Evolutionary conservation across 2,797 vertebrate genomes (phyloP).

Genomic region (Urosaurus nigricauda): DNA sequence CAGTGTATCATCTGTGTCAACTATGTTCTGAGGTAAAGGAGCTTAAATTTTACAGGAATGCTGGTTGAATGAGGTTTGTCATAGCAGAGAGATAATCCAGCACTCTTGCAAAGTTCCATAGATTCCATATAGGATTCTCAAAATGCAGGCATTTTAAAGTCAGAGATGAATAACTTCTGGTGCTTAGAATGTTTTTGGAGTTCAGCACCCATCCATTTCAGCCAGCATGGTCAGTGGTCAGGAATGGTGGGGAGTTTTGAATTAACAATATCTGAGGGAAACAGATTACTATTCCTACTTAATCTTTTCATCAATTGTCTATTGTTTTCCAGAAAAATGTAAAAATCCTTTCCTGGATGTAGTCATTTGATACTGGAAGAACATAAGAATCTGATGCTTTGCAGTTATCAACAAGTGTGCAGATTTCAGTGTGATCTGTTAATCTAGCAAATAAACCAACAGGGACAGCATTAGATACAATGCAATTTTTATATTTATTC

Average conservation of each 20-base stretch:
- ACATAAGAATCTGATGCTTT: neutral
- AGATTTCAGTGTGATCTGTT: neutral
- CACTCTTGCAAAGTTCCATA: neutral
- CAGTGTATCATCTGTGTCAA: conserved; percentile 98
- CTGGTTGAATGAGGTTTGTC: neutral
- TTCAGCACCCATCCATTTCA: neutral
- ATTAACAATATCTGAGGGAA: neutral
- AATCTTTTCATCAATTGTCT: no score
- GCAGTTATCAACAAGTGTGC: neutral
- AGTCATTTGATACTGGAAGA: neutral
- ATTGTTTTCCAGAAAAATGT: neutral
- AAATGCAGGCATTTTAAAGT: neutral
- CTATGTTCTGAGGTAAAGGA: conserved; percentile 92
- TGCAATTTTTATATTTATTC: conserved; percentile 40
- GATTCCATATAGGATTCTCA: neutral
- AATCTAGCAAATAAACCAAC: neutral
- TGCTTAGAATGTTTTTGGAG: neutral
- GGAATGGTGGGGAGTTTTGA: neutral
- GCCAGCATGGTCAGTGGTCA: neutral
- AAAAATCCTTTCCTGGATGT: neutral
- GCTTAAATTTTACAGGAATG: accelerated
- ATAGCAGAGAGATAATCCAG: no score
- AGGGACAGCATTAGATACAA: neutral
- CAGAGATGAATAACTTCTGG: neutral
- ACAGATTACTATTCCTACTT: neutral